These are phyloP conservation scores for Tiaroga cobitis DNA, from an alignment of 2,797 vertebrate genomes.

Conservation along the genomic window DNA sequence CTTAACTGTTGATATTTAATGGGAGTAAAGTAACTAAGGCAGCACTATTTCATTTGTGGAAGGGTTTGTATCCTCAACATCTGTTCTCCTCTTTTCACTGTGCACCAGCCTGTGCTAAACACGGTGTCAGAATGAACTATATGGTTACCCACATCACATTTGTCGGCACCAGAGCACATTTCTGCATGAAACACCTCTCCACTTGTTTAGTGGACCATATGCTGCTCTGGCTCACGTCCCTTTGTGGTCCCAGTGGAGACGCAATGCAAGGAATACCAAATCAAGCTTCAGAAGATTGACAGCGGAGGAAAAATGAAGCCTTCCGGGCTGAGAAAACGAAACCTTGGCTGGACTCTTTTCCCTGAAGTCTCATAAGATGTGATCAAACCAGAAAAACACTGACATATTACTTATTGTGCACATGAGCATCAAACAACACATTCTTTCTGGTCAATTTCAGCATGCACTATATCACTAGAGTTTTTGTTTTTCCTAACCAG, in stretches of 20 bases:
- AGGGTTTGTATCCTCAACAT: slow-evolving; percentile 44
- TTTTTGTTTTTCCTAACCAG: neutral
- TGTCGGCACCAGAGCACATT: slow-evolving; percentile 10
- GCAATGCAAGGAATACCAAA: slow-evolving; percentile 32
- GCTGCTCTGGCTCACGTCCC: slow-evolving; percentile 2
- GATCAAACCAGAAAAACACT: slow-evolving; percentile 30
- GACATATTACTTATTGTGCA: slow-evolving; percentile 43
- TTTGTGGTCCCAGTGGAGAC: neutral
- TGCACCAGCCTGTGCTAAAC: slow-evolving; percentile 33
- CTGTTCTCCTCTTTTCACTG: slow-evolving; percentile 51
- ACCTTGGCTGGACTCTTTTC: slow-evolving; percentile 14
- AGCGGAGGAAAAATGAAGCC: slow-evolving; percentile 31
- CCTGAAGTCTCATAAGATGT: slow-evolving; percentile 17
- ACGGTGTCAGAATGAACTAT: slow-evolving; percentile 42
- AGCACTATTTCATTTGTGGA: slow-evolving; percentile 20
- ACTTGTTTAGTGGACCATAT: slow-evolving; percentile 44
- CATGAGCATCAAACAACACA: neutral
- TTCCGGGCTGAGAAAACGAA: slow-evolving; percentile 24
- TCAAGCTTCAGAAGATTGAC: slow-evolving; percentile 35
- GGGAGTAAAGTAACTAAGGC: slow-evolving; percentile 34
- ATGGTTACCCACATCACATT: slow-evolving; percentile 51
- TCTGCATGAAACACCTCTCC: slow-evolving; percentile 26
- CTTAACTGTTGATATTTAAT: slow-evolving; percentile 36
- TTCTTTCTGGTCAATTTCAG: slow-evolving; percentile 11
- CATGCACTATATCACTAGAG: neutral